phyloP scores from a whole-genome alignment of 2,888 invertebrate genomes.

The Alloplasta piceator region DNA sequence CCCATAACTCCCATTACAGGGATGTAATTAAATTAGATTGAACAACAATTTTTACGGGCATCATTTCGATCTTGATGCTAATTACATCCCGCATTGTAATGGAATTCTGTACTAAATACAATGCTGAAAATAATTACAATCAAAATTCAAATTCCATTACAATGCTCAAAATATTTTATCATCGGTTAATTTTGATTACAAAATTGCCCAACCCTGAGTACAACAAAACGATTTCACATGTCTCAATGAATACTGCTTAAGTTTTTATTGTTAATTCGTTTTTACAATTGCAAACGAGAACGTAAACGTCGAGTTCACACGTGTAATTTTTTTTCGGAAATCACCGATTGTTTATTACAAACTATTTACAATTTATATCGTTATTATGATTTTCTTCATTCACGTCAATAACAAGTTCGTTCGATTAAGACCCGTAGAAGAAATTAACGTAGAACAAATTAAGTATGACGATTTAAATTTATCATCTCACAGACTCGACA shows the following conservation, averaged over 20 bases:
- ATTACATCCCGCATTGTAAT: too few relatives aligned
- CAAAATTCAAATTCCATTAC: too few relatives aligned
- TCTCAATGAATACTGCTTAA: conserved; percentile 51
- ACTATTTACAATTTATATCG: conserved; percentile 61
- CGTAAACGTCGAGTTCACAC: conserved; percentile 12
- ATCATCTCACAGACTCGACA: neutral
- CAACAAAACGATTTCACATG: too few relatives aligned
- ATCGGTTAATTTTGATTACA: too few relatives aligned
- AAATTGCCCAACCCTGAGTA: too few relatives aligned
- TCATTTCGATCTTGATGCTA: too few relatives aligned
- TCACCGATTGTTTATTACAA: conserved; percentile 38
- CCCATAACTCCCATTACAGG: too few relatives aligned
- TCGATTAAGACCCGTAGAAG: neutral
- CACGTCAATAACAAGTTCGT: neutral
- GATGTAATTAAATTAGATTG: too few relatives aligned
- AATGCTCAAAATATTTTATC: too few relatives aligned
- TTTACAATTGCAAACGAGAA: conserved; percentile 50
- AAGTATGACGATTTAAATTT: neutral
- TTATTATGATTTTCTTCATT: conserved; percentile 27
- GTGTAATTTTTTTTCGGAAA: conserved; percentile 21
- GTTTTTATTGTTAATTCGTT: conserved; percentile 44
- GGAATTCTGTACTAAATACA: too few relatives aligned
- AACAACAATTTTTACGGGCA: too few relatives aligned
- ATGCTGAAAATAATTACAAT: too few relatives aligned
- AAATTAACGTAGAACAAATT: neutral